These are phyloP conservation scores for Drosophila melanosoma DNA, from an alignment of 2,888 invertebrate genomes.

Conservation along the genomic window DNA sequence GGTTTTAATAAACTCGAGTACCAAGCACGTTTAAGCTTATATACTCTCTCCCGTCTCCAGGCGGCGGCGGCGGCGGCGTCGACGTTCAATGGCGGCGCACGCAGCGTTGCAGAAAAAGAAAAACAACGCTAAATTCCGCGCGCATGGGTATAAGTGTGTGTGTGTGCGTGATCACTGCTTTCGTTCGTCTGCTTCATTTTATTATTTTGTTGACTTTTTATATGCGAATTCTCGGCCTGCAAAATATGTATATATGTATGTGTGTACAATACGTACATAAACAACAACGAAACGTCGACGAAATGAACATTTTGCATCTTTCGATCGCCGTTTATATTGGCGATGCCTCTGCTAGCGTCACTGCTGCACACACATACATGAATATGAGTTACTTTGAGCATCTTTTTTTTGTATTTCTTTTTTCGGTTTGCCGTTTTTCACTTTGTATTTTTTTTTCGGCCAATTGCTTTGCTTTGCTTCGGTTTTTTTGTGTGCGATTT, in stretches of 20 bases:
- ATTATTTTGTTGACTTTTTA: slow-evolving; percentile 77
- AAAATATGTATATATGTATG: slow-evolving; percentile 24
- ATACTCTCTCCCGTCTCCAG: slow-evolving; percentile 75
- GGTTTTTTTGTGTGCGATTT: slow-evolving; percentile 57
- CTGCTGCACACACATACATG: slow-evolving; percentile 35
- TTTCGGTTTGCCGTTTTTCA: slow-evolving; percentile 52
- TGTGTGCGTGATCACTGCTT: slow-evolving; percentile 64
- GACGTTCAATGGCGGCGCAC: slow-evolving; percentile 70
- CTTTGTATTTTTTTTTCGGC: slow-evolving; percentile 49
- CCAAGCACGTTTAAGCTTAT: slow-evolving; percentile 85
- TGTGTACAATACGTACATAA: slow-evolving; percentile 40
- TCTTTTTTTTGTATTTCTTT: slow-evolving; percentile 65
- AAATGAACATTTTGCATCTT: slow-evolving; percentile 81
- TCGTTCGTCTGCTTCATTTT: slow-evolving; percentile 78
- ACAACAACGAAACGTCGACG: slow-evolving; percentile 67
- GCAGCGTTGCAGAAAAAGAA: slow-evolving; percentile 73
- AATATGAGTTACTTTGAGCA: slow-evolving; percentile 73
- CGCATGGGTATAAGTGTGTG: slow-evolving; percentile 25
- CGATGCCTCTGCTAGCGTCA: slow-evolving; percentile 40
- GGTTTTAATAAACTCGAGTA: slow-evolving; percentile 85
- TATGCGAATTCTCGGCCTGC: slow-evolving; percentile 66
- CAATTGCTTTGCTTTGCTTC: slow-evolving; percentile 47
- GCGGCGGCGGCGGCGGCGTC: slow-evolving; percentile 26
- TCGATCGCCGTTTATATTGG: slow-evolving; percentile 77
- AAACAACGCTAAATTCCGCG: slow-evolving; percentile 48